Base-by-base conservation (phyloP, 2,113 vertebrate genomes). In the Stegastes partitus region DNA sequence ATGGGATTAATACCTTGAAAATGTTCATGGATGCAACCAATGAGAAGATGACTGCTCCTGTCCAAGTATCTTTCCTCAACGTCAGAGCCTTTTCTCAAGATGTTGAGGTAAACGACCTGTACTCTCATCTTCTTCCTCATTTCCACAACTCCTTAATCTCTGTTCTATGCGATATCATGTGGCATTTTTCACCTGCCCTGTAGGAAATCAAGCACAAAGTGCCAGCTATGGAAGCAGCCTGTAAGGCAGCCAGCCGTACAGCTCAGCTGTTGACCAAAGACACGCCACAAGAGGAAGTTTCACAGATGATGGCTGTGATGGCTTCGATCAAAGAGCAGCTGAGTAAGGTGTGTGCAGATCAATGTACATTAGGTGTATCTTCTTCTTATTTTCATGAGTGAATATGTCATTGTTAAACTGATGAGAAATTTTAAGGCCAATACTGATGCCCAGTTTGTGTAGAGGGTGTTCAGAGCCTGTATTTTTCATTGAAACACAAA, bases 141-240 rank as follows among this genome's bases (percentile, higher is more conserved):
- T 1, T 51, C 59, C 18, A 54, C 14, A 25, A 8, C 28, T 74
- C 3, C 4, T 54, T 22, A 4, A 6, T 19, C 8, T 47, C 8
- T 54, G 6, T 21, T 21, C 8, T 47, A 3, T 49, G 4, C 19
- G 6, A 50, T 23, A 7, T 39, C 1, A 45, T 53, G 68, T 45
- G 18, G 0, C 51, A 0, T 82, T 28, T 26, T 49, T 3, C 4
- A 47, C 9, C 25, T 28, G n/a, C 22, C 78, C 59, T 83, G n/a
- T 83, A 99, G 98, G 96, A 95, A 76, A 95, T 96, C 55, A 97
- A 98, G 80, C 96, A 98, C 91, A 98, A 97, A 77, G 83, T 97
- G 11, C 96, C 97, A 15, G 92, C 95, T 0, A 96, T 98, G 94
- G 98, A 99, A 76, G 93, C 97, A 25, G 96, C 97, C 3, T 99